Percentiles rank a stretch among this genome's conserved stretches.
Evolutionary conservation across 2,797 vertebrate species (phyloP).

Genomic region (Hypotaenidia philippensis): DNA sequence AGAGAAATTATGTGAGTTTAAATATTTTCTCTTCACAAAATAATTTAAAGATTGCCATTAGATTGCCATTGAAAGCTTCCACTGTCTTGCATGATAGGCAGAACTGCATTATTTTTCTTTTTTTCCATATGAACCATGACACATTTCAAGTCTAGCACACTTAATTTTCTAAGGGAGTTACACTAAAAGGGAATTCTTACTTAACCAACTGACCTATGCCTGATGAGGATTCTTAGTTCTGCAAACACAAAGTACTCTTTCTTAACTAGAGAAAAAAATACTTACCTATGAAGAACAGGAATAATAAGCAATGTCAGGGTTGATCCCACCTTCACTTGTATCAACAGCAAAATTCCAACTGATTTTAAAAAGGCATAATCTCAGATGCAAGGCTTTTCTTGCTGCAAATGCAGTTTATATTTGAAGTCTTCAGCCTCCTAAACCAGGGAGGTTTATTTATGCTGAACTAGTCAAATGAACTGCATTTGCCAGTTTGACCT

Average conservation of each 20-base stretch:
- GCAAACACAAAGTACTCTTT: background rate
- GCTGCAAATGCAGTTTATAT: background rate
- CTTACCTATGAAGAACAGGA: background rate
- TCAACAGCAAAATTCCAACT: background rate
- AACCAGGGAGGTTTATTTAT: background rate
- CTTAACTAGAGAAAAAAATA: background rate
- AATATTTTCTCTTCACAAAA: constrained; percentile 1
- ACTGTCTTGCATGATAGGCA: background rate
- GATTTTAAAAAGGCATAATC: background rate
- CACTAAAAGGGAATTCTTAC: background rate
- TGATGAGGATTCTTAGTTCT: background rate
- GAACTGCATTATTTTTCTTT: background rate
- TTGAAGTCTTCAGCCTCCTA: background rate
- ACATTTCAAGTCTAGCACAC: background rate
- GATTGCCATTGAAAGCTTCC: background rate
- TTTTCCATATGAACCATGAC: background rate
- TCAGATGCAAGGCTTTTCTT: background rate
- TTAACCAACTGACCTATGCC: background rate
- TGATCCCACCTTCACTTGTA: background rate
- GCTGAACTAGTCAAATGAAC: background rate
- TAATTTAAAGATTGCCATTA: background rate
- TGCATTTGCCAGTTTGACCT: background rate
- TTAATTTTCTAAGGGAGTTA: background rate
- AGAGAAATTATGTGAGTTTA: background rate
- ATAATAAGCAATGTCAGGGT: background rate